Evolutionary conservation across 2,888 invertebrate species (phyloP), one percentile per base, ranked within the genome.

Genomic region (Coleophora deauratella): DNA sequence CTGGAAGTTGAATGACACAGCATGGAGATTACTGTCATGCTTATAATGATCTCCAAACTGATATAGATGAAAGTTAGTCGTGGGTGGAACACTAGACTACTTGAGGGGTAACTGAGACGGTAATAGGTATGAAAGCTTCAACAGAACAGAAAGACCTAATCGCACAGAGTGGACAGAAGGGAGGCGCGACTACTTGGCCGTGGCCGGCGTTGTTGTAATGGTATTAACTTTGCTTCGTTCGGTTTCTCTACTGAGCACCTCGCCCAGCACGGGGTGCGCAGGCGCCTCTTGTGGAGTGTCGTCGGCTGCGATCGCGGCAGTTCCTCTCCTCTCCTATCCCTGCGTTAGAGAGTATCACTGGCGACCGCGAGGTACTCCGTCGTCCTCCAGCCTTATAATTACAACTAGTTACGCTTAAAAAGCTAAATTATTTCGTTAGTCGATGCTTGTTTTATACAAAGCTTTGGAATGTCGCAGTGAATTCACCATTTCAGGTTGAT

Each of bases 221-320:
- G 80, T 85, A 86, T 87, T 87, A 88, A 88, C 88, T 88, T 86
- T 82, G 87, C 86, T 87, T 88, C 88, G 78, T 87, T 87, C 76
- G 88, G 87, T 88, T 87, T 88, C 82, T 88, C 85, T 78, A 88
- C 86, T 77, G 88, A 88, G 85, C 90, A 91, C 88, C 91, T 90
- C 84, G 93, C 91, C 93, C 93, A 93, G 81, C 92, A 90, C 69
- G 93, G 93, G 70, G 92, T 91, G 84, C 92, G 91, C 76, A 93
- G 91, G 65, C 91, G 90, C 78, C 93, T 89, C 85, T 88, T 89
- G 87, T 90, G 91, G 53, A 89, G 87, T 56, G 90, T 87, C 38
- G 75, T 59, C 51, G 75, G 75, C 72, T 77, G 75, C 59, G 68
- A 65, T 2, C 77, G 72, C 52, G 77, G 78, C 72, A 73, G 81